phyloP scores from a whole-genome alignment of 2,797 vertebrate species.

The Microhierax caerulescens region DNA sequence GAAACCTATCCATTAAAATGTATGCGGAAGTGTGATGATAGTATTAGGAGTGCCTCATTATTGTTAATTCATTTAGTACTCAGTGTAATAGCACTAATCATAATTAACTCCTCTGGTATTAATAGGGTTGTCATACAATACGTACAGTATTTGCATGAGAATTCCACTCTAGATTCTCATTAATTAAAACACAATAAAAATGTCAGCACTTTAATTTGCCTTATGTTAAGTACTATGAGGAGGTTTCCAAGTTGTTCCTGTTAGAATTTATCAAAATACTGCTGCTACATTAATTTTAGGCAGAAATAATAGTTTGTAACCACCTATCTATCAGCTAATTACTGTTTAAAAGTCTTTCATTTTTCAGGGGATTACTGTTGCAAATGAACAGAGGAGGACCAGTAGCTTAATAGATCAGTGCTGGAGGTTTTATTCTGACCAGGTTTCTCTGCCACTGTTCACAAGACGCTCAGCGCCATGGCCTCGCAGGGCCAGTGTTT shows the following conservation, averaged over 20 bases:
- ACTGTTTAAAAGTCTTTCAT: conserved; percentile 14
- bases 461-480: neutral
- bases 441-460: neutral
- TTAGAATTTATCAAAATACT: conserved; percentile 63
- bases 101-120: conserved; percentile 58
- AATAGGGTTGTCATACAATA: conserved; percentile 58
- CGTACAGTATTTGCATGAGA: conserved; percentile 46
- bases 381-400: neutral
- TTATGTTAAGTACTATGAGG: conserved; percentile 24
- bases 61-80: conserved; percentile 55
- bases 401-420: neutral
- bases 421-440: neutral
- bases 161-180: conserved; percentile 57
- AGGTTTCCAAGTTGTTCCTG: conserved; percentile 43
- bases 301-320: conserved; percentile 43
- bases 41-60: conserved; percentile 49
- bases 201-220: conserved; percentile 49
- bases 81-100: conserved; percentile 47
- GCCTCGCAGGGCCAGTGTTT: neutral
- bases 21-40: neutral
- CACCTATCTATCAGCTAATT: conserved; percentile 38
- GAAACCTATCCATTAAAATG: conserved; percentile 34
- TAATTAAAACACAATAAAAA: conserved; percentile 66
- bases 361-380: neutral
- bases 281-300: conserved; percentile 35